Conservation (phyloP, 2,797 vertebrate species). For the Taeniopygia guttata region DNA sequence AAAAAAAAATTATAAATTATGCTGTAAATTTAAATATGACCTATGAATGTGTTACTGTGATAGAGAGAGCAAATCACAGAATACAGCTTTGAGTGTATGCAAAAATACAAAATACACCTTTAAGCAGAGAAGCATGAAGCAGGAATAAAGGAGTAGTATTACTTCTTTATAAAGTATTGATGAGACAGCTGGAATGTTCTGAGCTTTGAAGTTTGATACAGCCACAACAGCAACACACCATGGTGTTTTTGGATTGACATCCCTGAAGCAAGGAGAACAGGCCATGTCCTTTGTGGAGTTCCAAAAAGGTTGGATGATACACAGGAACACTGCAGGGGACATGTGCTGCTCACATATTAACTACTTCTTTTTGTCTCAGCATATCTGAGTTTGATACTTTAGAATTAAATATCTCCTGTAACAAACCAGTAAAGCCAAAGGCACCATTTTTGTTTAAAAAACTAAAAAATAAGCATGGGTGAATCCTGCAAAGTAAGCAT, state of each 20-base stretch:
- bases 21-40: not conserved
- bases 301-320: accelerated
- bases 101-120: not conserved
- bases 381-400: not conserved
- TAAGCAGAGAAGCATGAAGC: not conserved
- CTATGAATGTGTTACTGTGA: not conserved
- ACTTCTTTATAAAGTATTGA: not conserved
- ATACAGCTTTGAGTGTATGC: not conserved
- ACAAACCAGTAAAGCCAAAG: not conserved
- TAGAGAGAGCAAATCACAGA: not conserved
- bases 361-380: not conserved
- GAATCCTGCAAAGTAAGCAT: not conserved
- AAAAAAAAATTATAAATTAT: accelerated
- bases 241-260: not conserved
- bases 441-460: not conserved
- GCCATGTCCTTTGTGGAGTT: not conserved
- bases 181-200: not conserved
- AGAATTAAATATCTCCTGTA: not conserved
- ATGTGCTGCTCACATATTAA: not conserved
- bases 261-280: not conserved
- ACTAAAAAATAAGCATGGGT: accelerated
- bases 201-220: not conserved
- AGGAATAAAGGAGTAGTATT: not conserved
- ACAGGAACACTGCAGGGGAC: not conserved
- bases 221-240: not conserved